Conservation (phyloP, 2,113 vertebrate genomes). For the Epinephelus lanceolatus region DNA sequence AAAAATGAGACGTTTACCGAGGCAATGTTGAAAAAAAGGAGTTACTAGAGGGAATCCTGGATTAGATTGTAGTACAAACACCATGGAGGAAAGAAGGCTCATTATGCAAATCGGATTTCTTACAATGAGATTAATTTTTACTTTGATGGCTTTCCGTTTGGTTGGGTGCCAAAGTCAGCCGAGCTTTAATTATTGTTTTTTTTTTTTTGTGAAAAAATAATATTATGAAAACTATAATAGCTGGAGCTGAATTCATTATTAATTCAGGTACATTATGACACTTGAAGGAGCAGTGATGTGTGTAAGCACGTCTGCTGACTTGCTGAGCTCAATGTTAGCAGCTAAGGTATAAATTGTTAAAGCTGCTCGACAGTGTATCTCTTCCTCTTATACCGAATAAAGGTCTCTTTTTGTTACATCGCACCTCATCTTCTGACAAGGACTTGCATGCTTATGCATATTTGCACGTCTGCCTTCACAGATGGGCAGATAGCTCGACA, state of each 20-base stretch:
- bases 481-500: conserved; percentile 36
- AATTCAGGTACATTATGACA: conserved; percentile 12
- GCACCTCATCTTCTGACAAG: conserved; percentile 21
- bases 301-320: conserved; percentile 5
- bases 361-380: conserved; percentile 17
- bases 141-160: background rate
- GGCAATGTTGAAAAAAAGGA: background rate
- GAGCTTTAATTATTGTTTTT: conserved; percentile 11
- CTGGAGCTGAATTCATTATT: background rate
- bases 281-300: background rate
- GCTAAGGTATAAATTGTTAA: conserved; percentile 23
- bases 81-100: background rate
- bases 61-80: conserved; percentile 21
- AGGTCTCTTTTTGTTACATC: conserved; percentile 29
- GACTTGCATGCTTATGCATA: conserved; percentile 36
- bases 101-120: conserved; percentile 16
- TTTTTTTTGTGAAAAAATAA: conserved; percentile 3
- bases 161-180: background rate
- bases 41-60: background rate
- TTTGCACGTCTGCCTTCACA: conserved; percentile 41
- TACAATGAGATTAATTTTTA: conserved; percentile 10
- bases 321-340: conserved; percentile 21
- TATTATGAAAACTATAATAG: background rate
- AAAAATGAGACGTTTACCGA: background rate
- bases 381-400: conserved; percentile 11